Percentiles rank a stretch among this genome's conserved stretches.
phyloP scores from a whole-genome alignment of 2,888 invertebrate genomes.

The Andricus quercusramuli region DNA sequence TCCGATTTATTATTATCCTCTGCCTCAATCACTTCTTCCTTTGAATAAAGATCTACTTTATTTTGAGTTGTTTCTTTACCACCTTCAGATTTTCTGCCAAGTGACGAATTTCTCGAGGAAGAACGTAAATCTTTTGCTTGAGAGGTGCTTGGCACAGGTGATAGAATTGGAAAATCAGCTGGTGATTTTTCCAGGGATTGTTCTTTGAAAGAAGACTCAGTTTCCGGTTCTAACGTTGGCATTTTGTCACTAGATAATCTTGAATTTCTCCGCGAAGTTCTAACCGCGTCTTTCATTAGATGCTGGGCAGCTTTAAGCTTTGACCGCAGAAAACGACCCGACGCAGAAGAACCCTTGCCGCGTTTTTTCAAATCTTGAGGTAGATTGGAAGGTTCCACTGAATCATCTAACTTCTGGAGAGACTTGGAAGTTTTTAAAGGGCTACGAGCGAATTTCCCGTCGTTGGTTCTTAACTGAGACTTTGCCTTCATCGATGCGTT shows the following conservation, averaged over 20 bases:
- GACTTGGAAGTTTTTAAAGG: conserved; percentile 28
- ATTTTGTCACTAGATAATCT: conserved; percentile 79
- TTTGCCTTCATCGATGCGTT: conserved; percentile 71
- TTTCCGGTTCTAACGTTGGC: conserved; percentile 79
- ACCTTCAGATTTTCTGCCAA: conserved; percentile 30
- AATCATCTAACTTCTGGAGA: background rate
- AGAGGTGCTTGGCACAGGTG: conserved; percentile 54
- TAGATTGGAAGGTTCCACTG: conserved; percentile 46
- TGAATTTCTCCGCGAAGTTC: conserved; percentile 56
- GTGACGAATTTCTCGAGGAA: conserved; percentile 54
- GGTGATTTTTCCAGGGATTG: conserved; percentile 48
- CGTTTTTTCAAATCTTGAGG: conserved; percentile 47
- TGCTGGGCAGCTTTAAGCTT: conserved; percentile 51
- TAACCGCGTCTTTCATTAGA: conserved; percentile 46
- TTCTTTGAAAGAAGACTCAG: conserved; percentile 49
- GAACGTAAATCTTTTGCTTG: conserved; percentile 46
- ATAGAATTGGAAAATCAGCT: conserved; percentile 63
- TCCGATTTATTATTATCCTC: conserved; percentile 13
- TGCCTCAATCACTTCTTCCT: conserved; percentile 14
- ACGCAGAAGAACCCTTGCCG: background rate
- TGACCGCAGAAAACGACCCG: conserved; percentile 50
- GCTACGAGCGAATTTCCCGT: conserved; percentile 69
- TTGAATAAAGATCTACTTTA: background rate
- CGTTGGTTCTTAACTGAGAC: conserved; percentile 69
- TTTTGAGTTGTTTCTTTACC: conserved; percentile 18